Base-by-base conservation (phyloP, 1,140 invertebrate genomes). In the Anagrus nilaparvatae region DNA sequence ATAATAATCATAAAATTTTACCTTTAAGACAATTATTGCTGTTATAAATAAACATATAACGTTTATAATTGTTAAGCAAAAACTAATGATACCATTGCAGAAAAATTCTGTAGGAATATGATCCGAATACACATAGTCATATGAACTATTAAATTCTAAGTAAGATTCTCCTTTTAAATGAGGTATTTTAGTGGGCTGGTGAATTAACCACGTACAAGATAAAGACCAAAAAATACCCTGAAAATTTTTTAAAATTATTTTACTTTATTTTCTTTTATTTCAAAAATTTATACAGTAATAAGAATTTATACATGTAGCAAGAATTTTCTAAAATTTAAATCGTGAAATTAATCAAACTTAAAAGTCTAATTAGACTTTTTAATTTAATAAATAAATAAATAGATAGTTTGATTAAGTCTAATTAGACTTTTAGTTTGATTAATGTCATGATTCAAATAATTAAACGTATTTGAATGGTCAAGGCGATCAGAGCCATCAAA, bases 31-130 rank as follows among this genome's bases (percentile, higher is more conserved):
- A 42, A 86, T 72, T 49, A 88, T 78, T 3, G 84, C 85, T 17
- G 83, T 83, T 46, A 87, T 74, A 52, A 90, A 81, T 54, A 92
- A 90, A 59, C 85, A 87, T 51, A 82, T 72, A 21, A 91, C 85
- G 59, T 92, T 90, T 5, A 91, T 70, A 19, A 88, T 69, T 2
- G 85, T 88, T 12, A 92, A 64, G 45, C 81, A 76, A 29, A 84
- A 79, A 54, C 84, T 88, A 21, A 88, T 76, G 30, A 82, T 76
- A 14, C 86, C 87, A 54, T 89, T 78, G 43, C 82, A 72, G 27
- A 78, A 75, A 56, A 82, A 82, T 58, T 91, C 87, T 10, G 77
- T 74, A 16, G 81, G 79, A 44, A 84, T 60, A 54, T 85, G 82
- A 44, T 78, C 69, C 7, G 79, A 77, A 51, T 85, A 86, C 6